A percentile compares a stretch with the other conserved stretches of the same genome.
These are phyloP conservation scores for Parazoanthus darwini DNA, from an alignment of 92 coral and sea anemone species.

Conservation along the genomic window DNA sequence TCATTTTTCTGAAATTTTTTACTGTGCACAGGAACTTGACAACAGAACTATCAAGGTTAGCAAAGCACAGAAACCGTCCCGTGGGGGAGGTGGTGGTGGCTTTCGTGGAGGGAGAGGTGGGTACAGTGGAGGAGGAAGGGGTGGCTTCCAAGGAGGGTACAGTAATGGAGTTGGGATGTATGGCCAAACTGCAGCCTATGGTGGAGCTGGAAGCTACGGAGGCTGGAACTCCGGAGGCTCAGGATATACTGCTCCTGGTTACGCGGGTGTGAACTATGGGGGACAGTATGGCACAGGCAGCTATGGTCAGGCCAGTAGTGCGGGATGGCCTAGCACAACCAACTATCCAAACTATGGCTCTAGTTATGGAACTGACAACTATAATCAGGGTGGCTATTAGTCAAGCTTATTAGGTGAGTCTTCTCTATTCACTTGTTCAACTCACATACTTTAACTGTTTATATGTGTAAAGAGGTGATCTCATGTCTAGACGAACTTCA, in stretches of 20 bases:
- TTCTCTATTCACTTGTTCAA: too few species aligned
- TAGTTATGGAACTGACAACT: neutral
- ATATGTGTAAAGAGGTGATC: too few species aligned
- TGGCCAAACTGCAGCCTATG: neutral
- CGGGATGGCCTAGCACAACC: neutral
- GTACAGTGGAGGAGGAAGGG: slow-evolving; percentile 24
- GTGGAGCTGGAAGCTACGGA: neutral
- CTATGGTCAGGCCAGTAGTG: neutral
- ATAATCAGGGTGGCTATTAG: neutral
- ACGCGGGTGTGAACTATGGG: neutral
- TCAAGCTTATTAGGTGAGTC: neutral
- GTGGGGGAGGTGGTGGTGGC: slow-evolving; percentile 1
- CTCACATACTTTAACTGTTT: too few species aligned
- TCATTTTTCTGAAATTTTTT: neutral
- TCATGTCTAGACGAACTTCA: too few species aligned
- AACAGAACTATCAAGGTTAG: slow-evolving; percentile 29
- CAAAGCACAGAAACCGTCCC: slow-evolving; percentile 23
- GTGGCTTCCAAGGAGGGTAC: slow-evolving; percentile 17
- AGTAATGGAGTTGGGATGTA: slow-evolving; percentile 14
- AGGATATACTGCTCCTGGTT: neutral
- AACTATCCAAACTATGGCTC: neutral
- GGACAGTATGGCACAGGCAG: neutral
- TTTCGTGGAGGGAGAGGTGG: slow-evolving; percentile 41
- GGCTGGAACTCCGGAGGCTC: neutral
- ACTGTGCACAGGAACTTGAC: slow-evolving; percentile 36